phyloP scores from a whole-genome alignment of 2,113 vertebrate genomes.

The Alligator sinensis region DNA sequence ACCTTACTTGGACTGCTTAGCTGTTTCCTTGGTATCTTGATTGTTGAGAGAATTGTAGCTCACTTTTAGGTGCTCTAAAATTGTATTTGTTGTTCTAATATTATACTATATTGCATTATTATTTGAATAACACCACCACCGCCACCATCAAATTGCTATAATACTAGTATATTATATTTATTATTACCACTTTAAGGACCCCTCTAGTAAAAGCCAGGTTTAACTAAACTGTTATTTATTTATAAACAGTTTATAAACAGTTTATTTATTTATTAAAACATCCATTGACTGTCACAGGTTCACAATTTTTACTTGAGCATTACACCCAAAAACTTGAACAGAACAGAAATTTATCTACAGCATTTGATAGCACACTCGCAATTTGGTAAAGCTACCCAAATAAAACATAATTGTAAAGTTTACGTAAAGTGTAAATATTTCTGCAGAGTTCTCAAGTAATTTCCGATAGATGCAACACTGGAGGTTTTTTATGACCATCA shows the following conservation, averaged over 20 bases:
- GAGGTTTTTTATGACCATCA: background rate
- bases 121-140: too few species aligned
- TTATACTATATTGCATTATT: too few species aligned
- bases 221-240: too few species aligned
- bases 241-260: too few species aligned
- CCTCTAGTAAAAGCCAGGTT: background rate
- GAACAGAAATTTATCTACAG: background rate
- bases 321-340: background rate
- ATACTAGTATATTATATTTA: too few species aligned
- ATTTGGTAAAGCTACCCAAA: background rate
- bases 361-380: background rate
- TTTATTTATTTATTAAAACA: background rate
- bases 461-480: background rate
- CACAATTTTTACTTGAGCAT: background rate
- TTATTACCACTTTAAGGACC: background rate
- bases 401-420: background rate
- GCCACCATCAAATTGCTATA: too few species aligned
- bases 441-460: background rate
- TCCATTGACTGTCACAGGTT: background rate
- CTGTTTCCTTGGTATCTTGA: background rate
- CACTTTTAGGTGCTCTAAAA: constrained; percentile 5
- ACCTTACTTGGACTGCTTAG: background rate
- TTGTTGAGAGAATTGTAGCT: background rate
- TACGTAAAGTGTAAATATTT: background rate
- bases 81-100: background rate